These are phyloP conservation scores for Gila robusta DNA, from an alignment of 2,797 vertebrate species.

Conservation along the genomic window DNA sequence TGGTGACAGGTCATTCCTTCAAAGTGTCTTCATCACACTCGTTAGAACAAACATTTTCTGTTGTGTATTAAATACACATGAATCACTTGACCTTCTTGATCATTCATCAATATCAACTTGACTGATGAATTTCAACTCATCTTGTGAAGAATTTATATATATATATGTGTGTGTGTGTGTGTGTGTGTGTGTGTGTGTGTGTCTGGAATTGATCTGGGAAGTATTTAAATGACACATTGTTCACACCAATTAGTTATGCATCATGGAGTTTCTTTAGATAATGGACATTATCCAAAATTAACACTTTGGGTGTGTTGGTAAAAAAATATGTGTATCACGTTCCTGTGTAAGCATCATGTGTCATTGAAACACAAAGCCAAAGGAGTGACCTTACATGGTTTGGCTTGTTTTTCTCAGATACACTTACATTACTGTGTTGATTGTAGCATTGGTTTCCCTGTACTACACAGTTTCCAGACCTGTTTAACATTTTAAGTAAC, in stretches of 20 bases:
- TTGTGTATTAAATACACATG: not conserved
- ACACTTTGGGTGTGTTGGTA: constrained; percentile 34
- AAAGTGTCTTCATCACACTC: not conserved
- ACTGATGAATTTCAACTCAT: not conserved
- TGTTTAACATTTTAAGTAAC: not conserved
- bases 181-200: not conserved
- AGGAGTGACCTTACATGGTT: constrained; percentile 22
- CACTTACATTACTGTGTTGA: not conserved
- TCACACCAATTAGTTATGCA: not conserved
- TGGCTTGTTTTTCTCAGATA: constrained; percentile 6
- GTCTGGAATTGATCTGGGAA: not conserved
- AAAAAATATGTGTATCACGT: not conserved
- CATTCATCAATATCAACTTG: not conserved
- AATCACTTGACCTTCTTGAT: not conserved
- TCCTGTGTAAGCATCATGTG: not conserved
- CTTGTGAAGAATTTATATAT: no score
- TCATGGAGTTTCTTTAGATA: not conserved
- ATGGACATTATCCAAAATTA: constrained; percentile 9
- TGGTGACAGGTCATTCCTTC: constrained; percentile 8
- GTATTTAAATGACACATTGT: not conserved
- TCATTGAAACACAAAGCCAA: constrained; percentile 24
- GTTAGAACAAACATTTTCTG: not conserved
- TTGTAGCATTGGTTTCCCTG: not conserved
- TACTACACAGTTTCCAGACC: not conserved
- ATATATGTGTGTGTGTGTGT: no score